Evolutionary conservation across 2,797 vertebrate species (phyloP).

Genomic region (Helarctos malayanus): DNA sequence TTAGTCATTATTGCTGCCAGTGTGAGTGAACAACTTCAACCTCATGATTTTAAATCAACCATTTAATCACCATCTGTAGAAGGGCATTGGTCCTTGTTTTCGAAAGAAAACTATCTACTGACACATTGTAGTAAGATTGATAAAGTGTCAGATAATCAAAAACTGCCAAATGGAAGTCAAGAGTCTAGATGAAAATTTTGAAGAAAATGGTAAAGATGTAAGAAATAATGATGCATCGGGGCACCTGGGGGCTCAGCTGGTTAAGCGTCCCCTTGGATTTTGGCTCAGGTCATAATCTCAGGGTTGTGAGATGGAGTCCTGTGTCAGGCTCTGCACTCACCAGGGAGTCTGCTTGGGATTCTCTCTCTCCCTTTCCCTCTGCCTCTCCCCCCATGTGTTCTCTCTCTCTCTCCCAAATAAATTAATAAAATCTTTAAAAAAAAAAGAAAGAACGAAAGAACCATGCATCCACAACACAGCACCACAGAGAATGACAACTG

Average conservation of each 20-base stretch:
- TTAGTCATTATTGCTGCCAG: not conserved
- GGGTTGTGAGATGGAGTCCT: not conserved
- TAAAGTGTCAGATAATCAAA: not conserved
- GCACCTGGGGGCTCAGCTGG: not conserved
- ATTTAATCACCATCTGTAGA: not conserved
- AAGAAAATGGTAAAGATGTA: conserved; percentile 14
- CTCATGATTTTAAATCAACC: not conserved
- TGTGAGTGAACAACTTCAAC: not conserved
- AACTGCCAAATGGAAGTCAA: not conserved
- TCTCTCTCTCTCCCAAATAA: not conserved
- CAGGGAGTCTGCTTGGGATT: not conserved
- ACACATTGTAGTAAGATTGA: not conserved
- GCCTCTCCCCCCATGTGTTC: not conserved
- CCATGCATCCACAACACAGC: not conserved
- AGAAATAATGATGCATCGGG: not conserved
- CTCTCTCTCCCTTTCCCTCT: not conserved
- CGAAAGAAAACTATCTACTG: not conserved
- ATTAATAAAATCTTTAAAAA: not conserved
- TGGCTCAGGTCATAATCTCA: not conserved
- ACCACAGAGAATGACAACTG: not conserved
- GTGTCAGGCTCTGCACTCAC: not conserved
- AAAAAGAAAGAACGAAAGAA: not conserved
- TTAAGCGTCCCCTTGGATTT: not conserved
- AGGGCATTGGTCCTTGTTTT: not conserved
- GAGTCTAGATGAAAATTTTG: conserved; percentile 17